Base-by-base conservation (phyloP, 2,113 vertebrate species). In the Atherinomorus stipes region DNA sequence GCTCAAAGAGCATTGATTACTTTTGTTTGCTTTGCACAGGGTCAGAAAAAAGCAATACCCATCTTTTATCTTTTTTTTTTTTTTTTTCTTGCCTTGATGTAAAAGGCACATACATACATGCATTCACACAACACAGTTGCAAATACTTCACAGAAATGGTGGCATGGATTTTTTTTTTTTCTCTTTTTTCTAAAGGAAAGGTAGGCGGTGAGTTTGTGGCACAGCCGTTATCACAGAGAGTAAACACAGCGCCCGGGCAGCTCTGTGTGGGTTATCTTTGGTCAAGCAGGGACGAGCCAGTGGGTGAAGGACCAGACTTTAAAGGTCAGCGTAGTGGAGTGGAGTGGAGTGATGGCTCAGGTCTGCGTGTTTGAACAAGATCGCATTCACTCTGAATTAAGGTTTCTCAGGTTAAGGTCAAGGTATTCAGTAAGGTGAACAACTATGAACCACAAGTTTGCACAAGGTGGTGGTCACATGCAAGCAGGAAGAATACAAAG, bases 261-360 rank as follows among this genome's bases (percentile, higher is more conserved):
- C 83, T 90, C 89, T 65, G 81, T 77, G 38, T 4, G 56, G 84
- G 91, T 89, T 88, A 91, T 94, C 94, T 94, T 94, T 94, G 94
- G 94, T 94, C 81, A 78, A 93, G 87, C 80, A 82, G 78, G 80
- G 80, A 81, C 15, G 76, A 85, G 80, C 76, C 71, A 78, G 78
- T 70, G 60, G 70, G 81, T 83, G 34, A 76, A 74, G 56, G 61
- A 68, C 61, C 51, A 44, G 76, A 73, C 78, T 79, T 82, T 74
- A 34, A 86, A 90, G 88, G 91, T 87, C 80, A 62, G 66, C 61
- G 67, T 66, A 57, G 63, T 57, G 68, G 72, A 66, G 47, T 11
- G 64, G 44, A 62, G 21, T 62, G 49, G 52, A 64, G 72, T 23
- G 71, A 76, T 69, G 83, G 86, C 81, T 88, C 77, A 75, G 76